phyloP scores from a whole-genome alignment of 2,888 invertebrate genomes.

The Venusia cambrica region DNA sequence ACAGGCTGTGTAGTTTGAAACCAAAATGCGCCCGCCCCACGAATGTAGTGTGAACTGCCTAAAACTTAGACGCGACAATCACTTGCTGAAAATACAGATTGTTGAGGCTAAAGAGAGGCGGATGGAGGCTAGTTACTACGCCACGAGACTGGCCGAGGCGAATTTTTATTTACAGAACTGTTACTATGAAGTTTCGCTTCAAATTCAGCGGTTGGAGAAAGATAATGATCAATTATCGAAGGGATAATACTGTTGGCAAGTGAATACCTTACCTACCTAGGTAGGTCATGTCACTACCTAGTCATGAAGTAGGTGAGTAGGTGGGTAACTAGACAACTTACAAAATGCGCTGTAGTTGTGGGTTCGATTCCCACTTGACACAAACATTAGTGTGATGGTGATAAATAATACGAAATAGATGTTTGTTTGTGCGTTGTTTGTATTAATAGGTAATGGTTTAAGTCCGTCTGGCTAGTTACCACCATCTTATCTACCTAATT shows the following conservation, averaged over 20 bases:
- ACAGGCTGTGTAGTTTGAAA: conserved; percentile 13
- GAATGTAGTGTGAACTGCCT: conserved; percentile 35
- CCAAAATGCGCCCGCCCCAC: conserved; percentile 29
- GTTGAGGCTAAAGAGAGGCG: conserved; percentile 44
- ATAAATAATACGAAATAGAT: too few relatives aligned
- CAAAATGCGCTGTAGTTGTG: neutral
- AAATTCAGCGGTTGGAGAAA: conserved; percentile 38
- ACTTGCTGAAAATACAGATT: conserved; percentile 43
- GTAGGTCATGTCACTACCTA: too few relatives aligned
- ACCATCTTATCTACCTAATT: too few relatives aligned
- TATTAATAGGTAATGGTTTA: too few relatives aligned
- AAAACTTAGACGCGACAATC: conserved; percentile 45
- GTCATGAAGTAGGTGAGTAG: too few relatives aligned
- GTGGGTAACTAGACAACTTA: neutral
- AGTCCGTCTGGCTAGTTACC: too few relatives aligned
- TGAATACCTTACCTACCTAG: too few relatives aligned
- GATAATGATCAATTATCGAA: conserved; percentile 4
- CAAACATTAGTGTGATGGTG: too few relatives aligned
- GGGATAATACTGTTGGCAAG: too few relatives aligned
- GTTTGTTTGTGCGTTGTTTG: too few relatives aligned
- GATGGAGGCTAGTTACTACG: conserved; percentile 50
- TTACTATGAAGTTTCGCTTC: conserved; percentile 40
- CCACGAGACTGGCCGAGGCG: conserved; percentile 49
- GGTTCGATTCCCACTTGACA: neutral
- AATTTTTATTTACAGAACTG: conserved; percentile 55